Conservation (phyloP, 2,888 invertebrate genomes). For the Apotomis turbidana region DNA sequence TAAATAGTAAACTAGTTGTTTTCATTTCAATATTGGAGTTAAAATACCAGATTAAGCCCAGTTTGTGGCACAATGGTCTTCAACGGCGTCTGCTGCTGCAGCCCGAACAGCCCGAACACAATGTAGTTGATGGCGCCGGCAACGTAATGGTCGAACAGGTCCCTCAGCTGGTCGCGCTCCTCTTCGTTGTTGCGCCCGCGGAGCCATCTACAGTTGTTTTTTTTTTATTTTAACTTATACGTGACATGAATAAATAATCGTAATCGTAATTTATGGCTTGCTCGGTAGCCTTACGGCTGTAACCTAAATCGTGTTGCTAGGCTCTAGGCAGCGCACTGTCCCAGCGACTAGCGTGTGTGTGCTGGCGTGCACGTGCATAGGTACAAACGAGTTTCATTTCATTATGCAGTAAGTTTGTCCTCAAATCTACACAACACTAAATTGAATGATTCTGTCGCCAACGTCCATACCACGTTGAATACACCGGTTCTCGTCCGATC, state of each 20-base stretch:
- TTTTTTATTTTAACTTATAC: too few relatives aligned
- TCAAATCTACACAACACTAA: too few relatives aligned
- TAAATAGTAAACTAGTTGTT: not conserved
- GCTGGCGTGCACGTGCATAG: too few relatives aligned
- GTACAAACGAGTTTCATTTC: too few relatives aligned
- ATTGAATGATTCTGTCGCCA: slow-evolving; percentile 42
- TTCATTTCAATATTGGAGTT: not conserved
- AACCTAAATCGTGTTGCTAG: too few relatives aligned
- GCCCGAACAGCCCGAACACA: slow-evolving; percentile 89
- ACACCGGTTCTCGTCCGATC: slow-evolving; percentile 54
- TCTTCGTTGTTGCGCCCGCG: slow-evolving; percentile 79
- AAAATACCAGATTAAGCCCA: slow-evolving; percentile 90
- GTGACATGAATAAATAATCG: too few relatives aligned
- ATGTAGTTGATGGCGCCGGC: slow-evolving; percentile 88
- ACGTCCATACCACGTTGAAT: slow-evolving; percentile 51
- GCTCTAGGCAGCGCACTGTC: too few relatives aligned
- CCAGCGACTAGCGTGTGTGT: too few relatives aligned
- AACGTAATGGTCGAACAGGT: slow-evolving; percentile 90
- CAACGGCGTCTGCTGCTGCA: slow-evolving; percentile 88
- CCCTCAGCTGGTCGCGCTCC: slow-evolving; percentile 78
- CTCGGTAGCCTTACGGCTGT: too few relatives aligned
- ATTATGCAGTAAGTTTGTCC: too few relatives aligned
- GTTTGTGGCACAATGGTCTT: slow-evolving; percentile 93
- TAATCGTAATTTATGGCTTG: too few relatives aligned
- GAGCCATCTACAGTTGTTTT: slow-evolving; percentile 85